A percentile compares a stretch with the other conserved stretches of the same genome.
Conservation (phyloP, 1,140 invertebrate genomes). For the Lerema accius region DNA sequence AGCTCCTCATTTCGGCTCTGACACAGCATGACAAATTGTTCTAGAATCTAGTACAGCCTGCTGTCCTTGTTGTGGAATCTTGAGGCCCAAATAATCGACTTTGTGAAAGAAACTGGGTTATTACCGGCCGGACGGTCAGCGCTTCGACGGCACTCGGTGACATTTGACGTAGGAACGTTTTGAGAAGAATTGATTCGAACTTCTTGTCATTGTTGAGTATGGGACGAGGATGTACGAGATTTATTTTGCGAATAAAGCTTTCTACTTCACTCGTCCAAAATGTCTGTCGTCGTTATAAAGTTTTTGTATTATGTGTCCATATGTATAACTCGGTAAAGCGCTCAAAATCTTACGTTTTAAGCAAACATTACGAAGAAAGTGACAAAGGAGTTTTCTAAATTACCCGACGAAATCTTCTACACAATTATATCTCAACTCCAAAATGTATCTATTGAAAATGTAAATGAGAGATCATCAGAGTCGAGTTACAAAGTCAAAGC, state of each 20-base stretch:
- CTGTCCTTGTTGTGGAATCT: slow-evolving; percentile 1
- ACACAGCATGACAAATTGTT: slow-evolving; percentile 28
- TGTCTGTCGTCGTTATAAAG: background rate
- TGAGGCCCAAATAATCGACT: slow-evolving; percentile 22
- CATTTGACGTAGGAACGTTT: slow-evolving; percentile 26
- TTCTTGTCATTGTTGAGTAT: slow-evolving; percentile 13
- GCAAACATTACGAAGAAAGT: too few species aligned
- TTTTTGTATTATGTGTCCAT: background rate
- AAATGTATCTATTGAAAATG: too few species aligned
- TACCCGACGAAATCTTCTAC: too few species aligned
- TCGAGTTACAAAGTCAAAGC: slow-evolving; percentile 1
- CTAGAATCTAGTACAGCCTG: slow-evolving; percentile 7
- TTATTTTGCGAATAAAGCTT: slow-evolving; percentile 12
- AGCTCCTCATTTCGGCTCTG: slow-evolving; percentile 23
- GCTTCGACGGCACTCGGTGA: slow-evolving; percentile 6
- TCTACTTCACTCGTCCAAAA: background rate
- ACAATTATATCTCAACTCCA: too few species aligned
- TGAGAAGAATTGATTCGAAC: slow-evolving; percentile 19
- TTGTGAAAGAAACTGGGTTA: slow-evolving; percentile 20
- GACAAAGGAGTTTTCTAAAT: too few species aligned
- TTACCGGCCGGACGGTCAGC: background rate
- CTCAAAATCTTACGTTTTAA: too few species aligned
- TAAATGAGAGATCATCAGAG: background rate
- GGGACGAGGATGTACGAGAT: background rate
- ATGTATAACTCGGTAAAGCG: too few species aligned